Evolutionary conservation across 2,113 vertebrate species (phyloP).

Genomic region (Loxodonta africana): DNA sequence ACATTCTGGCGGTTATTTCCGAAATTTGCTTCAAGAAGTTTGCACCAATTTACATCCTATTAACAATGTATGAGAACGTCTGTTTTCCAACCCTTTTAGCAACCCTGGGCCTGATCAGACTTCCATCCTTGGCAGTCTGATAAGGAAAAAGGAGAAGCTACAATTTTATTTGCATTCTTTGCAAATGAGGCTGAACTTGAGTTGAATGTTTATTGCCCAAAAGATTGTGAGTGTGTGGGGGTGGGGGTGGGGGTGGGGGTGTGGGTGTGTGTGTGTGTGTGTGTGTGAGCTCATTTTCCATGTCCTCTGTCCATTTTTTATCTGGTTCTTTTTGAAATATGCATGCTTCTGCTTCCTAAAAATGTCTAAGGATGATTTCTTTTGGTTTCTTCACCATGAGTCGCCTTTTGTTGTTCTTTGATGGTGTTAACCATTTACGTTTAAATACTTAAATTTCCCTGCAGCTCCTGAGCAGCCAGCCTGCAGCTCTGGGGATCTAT

Average conservation of each 20-base stretch:
- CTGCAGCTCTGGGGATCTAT: background rate
- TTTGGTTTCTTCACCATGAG: slow-evolving; percentile 32
- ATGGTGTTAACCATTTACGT: background rate
- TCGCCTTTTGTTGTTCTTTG: slow-evolving; percentile 9
- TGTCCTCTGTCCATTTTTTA: background rate
- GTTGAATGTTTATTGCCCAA: background rate
- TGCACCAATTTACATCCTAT: background rate
- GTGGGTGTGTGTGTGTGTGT: too few species aligned
- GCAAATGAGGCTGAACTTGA: background rate
- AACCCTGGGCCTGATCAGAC: background rate
- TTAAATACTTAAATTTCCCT: slow-evolving; percentile 39
- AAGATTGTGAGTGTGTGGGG: too few species aligned
- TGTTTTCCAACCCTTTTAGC: background rate
- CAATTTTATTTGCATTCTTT: background rate
- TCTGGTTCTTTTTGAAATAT: background rate
- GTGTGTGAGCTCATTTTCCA: background rate
- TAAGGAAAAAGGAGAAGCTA: background rate
- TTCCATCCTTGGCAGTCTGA: background rate
- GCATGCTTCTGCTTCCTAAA: background rate
- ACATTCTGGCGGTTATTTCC: background rate
- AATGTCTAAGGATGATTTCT: background rate
- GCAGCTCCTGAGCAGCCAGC: background rate
- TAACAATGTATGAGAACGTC: background rate
- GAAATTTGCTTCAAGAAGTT: background rate
- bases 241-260: too few species aligned